Evolutionary conservation across 2,113 vertebrate species (phyloP).

Genomic region (Gambusia affinis): DNA sequence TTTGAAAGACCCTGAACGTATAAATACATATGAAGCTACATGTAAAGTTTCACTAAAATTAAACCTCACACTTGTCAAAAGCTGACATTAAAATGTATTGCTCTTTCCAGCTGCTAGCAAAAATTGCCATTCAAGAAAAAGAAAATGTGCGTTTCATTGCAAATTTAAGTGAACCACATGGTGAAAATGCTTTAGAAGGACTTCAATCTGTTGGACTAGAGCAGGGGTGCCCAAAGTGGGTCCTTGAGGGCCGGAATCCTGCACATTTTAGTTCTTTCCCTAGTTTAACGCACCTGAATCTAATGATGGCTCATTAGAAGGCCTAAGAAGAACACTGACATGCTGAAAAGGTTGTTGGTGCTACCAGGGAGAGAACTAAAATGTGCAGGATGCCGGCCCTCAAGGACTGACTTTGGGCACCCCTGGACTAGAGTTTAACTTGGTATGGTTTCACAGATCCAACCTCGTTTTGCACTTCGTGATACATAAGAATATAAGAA

Average conservation of each 20-base stretch:
- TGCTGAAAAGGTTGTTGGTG: no score
- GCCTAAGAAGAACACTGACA: no score
- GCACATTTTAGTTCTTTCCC: no score
- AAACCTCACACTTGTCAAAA: slow-evolving; percentile 45
- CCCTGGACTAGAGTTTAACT: slow-evolving; percentile 57
- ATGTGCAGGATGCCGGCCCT: no score
- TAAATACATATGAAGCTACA: slow-evolving; percentile 42
- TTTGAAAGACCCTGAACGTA: slow-evolving; percentile 46
- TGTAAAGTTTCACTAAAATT: slow-evolving; percentile 56
- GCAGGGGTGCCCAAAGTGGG: background rate
- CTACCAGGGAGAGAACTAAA: no score
- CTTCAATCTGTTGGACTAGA: slow-evolving; percentile 66
- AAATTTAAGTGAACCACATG: slow-evolving; percentile 55
- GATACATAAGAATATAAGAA: slow-evolving; percentile 73
- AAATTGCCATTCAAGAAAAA: slow-evolving; percentile 53
- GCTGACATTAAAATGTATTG: slow-evolving; percentile 50
- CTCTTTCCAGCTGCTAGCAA: slow-evolving; percentile 54
- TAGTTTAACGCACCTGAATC: no score
- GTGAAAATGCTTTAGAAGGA: slow-evolving; percentile 71
- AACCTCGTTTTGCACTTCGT: slow-evolving; percentile 79
- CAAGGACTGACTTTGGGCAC: no score
- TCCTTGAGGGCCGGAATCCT: no score
- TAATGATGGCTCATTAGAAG: no score
- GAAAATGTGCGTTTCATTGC: slow-evolving; percentile 55
- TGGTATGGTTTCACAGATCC: slow-evolving; percentile 60